phyloP scores from a whole-genome alignment of 37 sponge, comb jelly and placozoan genomes.

The Corticium candelabrum region DNA sequence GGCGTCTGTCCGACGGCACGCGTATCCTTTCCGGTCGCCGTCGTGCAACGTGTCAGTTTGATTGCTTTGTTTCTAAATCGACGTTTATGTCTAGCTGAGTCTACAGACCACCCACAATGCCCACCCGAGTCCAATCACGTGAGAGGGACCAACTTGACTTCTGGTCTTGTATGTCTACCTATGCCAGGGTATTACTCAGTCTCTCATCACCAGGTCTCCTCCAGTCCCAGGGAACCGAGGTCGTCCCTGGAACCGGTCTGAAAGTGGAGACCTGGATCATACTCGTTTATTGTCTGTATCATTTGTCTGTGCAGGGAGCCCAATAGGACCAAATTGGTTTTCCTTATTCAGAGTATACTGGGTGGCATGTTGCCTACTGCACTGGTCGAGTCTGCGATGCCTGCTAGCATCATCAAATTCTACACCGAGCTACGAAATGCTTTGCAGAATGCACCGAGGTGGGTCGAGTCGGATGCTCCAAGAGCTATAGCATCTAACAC shows the following conservation, averaged over 20 bases:
- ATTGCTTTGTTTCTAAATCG: too few relatives aligned
- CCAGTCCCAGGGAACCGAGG: too few relatives aligned
- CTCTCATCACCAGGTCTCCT: too few relatives aligned
- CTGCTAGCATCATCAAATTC: slow-evolving; percentile 14
- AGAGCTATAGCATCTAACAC: too few relatives aligned
- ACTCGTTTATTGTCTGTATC: not conserved
- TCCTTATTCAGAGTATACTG: slow-evolving; percentile 25
- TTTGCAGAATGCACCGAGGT: slow-evolving; percentile 11
- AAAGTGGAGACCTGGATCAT: not conserved
- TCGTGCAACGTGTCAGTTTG: too few relatives aligned
- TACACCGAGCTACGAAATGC: slow-evolving; percentile 20
- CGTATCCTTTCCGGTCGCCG: not conserved
- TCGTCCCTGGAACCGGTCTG: too few relatives aligned
- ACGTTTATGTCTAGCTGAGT: not conserved
- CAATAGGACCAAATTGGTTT: slow-evolving; percentile 19
- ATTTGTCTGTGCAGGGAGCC: slow-evolving; percentile 19
- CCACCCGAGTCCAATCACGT: not conserved
- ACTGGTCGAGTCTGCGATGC: slow-evolving; percentile 26
- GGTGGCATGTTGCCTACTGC: slow-evolving; percentile 25
- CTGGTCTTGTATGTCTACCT: not conserved
- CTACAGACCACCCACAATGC: not conserved
- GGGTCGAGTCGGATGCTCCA: too few relatives aligned
- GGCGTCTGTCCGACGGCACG: not conserved
- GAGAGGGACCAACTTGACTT: not conserved
- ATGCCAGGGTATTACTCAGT: not conserved